These are phyloP conservation scores for Petrocephalus zakoni DNA, from an alignment of 2,113 vertebrate genomes.

Conservation along the genomic window DNA sequence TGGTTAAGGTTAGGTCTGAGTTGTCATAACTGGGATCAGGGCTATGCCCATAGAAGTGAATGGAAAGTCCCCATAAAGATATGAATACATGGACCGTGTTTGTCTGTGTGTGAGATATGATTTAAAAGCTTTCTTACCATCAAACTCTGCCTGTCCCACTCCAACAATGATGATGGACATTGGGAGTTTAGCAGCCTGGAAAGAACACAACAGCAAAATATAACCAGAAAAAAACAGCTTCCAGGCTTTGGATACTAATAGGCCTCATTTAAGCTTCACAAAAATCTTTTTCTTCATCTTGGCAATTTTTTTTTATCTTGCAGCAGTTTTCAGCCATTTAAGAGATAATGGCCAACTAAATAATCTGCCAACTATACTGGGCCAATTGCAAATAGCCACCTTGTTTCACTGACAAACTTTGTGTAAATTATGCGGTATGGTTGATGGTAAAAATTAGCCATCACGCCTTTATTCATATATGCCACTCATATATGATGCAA, in stretches of 20 bases:
- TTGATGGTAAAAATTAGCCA: not conserved
- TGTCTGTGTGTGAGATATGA: not conserved
- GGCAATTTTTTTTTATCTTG: not conserved
- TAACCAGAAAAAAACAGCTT: not conserved
- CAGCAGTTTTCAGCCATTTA: not conserved
- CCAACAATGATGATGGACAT: slow-evolving; percentile 74
- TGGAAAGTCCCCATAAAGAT: not conserved
- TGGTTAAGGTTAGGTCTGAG: not conserved
- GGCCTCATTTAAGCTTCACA: not conserved
- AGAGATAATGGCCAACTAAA: not conserved
- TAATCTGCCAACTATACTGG: not conserved
- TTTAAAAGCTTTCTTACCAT: slow-evolving; percentile 54
- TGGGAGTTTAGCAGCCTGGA: slow-evolving; percentile 66
- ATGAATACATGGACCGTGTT: not conserved
- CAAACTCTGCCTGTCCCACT: slow-evolving; percentile 69
- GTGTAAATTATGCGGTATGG: not conserved
- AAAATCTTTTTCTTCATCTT: not conserved
- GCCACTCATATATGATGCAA: not conserved
- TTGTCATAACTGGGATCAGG: not conserved
- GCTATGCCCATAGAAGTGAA: not conserved
- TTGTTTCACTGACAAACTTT: not conserved
- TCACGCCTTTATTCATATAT: not conserved
- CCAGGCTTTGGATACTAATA: not conserved
- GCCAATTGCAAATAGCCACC: not conserved
- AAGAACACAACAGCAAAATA: slow-evolving; percentile 11